These are phyloP conservation scores for Himalopsyche phryganea DNA, from an alignment of 1,140 invertebrate species.

Conservation along the genomic window DNA sequence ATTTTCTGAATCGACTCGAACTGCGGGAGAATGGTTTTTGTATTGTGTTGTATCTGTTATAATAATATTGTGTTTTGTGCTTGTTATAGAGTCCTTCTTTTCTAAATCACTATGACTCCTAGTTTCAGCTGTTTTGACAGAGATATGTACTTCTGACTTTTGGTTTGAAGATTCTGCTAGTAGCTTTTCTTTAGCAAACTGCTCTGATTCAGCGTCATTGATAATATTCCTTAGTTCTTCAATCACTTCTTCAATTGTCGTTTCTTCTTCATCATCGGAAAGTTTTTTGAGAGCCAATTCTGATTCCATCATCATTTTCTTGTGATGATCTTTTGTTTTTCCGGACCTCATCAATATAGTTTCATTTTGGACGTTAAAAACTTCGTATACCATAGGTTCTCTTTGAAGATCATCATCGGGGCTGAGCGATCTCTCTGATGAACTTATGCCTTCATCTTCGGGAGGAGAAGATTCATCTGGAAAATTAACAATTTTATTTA, in stretches of 20 bases:
- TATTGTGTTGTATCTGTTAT: conserved; percentile 44
- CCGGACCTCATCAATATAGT: conserved; percentile 51
- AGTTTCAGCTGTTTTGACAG: conserved; percentile 38
- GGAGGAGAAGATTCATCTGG: conserved; percentile 67
- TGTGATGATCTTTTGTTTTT: conserved; percentile 42
- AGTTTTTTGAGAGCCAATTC: conserved; percentile 49
- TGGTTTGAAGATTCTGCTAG: conserved; percentile 44
- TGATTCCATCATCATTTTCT: conserved; percentile 37
- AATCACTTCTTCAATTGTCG: conserved; percentile 83
- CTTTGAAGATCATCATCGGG: conserved; percentile 60
- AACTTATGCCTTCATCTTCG: conserved; percentile 82
- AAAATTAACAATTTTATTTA: not conserved
- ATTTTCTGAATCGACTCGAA: conserved; percentile 47
- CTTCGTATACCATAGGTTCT: conserved; percentile 60
- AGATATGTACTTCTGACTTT: conserved; percentile 44
- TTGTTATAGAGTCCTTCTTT: conserved; percentile 51
- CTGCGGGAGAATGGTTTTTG: conserved; percentile 36
- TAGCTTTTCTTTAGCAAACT: conserved; percentile 54
- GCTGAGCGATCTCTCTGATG: conserved; percentile 72
- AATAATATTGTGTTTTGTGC: conserved; percentile 50
- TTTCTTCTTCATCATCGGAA: conserved; percentile 70
- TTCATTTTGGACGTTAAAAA: conserved; percentile 59
- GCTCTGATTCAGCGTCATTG: conserved; percentile 75
- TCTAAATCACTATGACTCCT: conserved; percentile 42
- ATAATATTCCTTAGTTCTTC: conserved; percentile 80